Conservation (phyloP, 2,113 vertebrate species). For the Globicephala melas region DNA sequence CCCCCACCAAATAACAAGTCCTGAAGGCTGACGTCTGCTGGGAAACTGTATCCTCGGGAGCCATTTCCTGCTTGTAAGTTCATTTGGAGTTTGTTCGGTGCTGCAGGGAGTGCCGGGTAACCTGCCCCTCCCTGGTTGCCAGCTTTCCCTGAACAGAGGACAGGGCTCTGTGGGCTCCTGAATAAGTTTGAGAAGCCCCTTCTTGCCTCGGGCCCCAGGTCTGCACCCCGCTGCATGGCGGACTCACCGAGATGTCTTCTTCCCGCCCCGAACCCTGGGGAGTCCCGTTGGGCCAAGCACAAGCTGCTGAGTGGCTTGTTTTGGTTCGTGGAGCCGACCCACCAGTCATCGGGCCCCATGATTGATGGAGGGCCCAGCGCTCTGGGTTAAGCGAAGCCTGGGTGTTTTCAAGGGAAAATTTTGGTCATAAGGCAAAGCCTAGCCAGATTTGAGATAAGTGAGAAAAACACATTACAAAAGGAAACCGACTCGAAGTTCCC, state of each 20-base stretch:
- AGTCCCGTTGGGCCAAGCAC: not conserved
- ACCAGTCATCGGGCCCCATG: constrained; percentile 21
- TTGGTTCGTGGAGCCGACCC: not conserved
- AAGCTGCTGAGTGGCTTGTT: constrained; percentile 22
- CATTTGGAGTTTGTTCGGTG: not conserved
- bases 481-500: constrained; percentile 50
- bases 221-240: not conserved
- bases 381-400: constrained; percentile 53
- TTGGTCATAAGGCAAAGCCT: constrained; percentile 60
- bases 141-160: not conserved
- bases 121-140: not conserved
- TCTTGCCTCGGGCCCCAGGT: not conserved
- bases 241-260: not conserved
- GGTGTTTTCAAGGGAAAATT: constrained; percentile 70
- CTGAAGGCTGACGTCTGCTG: constrained; percentile 1
- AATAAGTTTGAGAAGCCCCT: not conserved
- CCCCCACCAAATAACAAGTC: not conserved
- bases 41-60: not conserved
- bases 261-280: not conserved
- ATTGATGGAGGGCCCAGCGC: constrained; percentile 49
- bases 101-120: not conserved
- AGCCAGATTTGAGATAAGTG: constrained; percentile 72
- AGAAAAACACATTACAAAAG: constrained; percentile 70
- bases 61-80: not conserved
- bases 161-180: not conserved